Evolutionary conservation across 2,797 vertebrate species (phyloP).

Genomic region (Aphelocoma californica): DNA sequence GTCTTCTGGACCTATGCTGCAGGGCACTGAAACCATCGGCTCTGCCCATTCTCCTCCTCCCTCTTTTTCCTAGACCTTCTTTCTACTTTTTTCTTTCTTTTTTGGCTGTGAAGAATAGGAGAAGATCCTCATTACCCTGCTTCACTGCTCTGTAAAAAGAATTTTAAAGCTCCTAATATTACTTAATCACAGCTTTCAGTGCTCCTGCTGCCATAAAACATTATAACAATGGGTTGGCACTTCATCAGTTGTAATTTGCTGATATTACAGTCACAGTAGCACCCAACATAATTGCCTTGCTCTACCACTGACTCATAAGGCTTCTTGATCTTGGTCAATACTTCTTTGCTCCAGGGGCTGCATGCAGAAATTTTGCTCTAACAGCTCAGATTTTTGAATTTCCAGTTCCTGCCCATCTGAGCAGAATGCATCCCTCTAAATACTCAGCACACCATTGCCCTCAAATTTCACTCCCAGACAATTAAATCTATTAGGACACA

Average conservation of each 20-base stretch:
- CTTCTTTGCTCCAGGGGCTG: background rate
- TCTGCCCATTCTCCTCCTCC: background rate
- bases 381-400: background rate
- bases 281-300: conserved; percentile 12
- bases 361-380: background rate
- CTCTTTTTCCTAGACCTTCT: background rate
- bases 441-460: background rate
- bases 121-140: conserved; percentile 20
- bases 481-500: background rate
- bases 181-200: conserved; percentile 64
- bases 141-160: conserved; percentile 24
- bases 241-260: conserved; percentile 66
- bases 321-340: conserved; percentile 25
- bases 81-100: background rate
- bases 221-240: conserved; percentile 57
- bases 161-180: conserved; percentile 31
- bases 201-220: conserved; percentile 55
- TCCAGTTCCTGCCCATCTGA: background rate
- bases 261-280: conserved; percentile 41
- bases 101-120: conserved; percentile 3
- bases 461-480: background rate
- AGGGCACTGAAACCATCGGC: background rate
- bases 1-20: background rate
- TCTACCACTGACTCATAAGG: background rate
- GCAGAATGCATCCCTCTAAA: background rate